A percentile compares a stretch with the other conserved stretches of the same genome.
phyloP scores from a whole-genome alignment of 64 coral and sea anemone species.

The Cladopsammia gracilis region DNA sequence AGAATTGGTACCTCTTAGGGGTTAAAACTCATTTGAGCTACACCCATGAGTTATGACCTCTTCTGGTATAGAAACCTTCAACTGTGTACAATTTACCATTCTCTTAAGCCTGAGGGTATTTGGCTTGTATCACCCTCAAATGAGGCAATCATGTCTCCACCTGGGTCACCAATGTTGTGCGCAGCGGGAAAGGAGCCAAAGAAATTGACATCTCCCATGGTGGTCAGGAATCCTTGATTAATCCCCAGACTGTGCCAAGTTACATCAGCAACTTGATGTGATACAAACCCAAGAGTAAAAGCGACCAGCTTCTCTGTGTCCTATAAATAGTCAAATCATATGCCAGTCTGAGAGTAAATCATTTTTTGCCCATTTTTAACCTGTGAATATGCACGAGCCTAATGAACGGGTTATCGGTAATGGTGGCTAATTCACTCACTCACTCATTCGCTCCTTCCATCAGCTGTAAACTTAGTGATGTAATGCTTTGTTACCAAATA shows the following conservation, averaged over 20 bases:
- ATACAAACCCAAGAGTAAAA: constrained; percentile 96
- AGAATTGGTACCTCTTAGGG: too few relatives aligned
- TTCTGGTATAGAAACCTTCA: too few relatives aligned
- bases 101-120: constrained; percentile 42
- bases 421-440: too few relatives aligned
- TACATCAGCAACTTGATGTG: constrained; percentile 96
- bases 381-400: too few relatives aligned
- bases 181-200: constrained; percentile 91
- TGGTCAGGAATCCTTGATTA: constrained; percentile 90
- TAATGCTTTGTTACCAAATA: too few relatives aligned
- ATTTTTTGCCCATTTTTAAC: too few relatives aligned
- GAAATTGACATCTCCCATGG: constrained; percentile 97
- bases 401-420: too few relatives aligned
- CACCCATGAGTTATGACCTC: too few relatives aligned
- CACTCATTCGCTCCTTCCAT: too few relatives aligned
- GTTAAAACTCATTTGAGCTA: too few relatives aligned
- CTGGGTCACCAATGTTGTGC: constrained; percentile 84
- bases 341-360: too few relatives aligned
- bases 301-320: constrained; percentile 94
- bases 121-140: constrained; percentile 93
- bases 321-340: constrained; percentile 12
- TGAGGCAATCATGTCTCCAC: constrained; percentile 93
- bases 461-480: too few relatives aligned
- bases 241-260: constrained; percentile 98
- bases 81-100: constrained; percentile 55